These are phyloP conservation scores for Griposia aprilina DNA, from an alignment of 2,888 invertebrate genomes.

Conservation along the genomic window DNA sequence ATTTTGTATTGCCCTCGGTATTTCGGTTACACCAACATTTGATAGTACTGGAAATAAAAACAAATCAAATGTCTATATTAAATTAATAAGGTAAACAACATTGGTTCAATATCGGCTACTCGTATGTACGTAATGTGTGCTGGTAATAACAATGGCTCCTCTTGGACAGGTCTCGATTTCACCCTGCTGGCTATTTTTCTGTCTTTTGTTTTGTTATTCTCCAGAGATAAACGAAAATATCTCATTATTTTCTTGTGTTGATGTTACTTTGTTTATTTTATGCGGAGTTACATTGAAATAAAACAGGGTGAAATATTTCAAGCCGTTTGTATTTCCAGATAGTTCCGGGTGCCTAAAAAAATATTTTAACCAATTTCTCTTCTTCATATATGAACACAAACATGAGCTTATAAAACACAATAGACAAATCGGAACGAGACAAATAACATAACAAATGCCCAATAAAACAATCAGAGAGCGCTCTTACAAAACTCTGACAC, in stretches of 20 bases:
- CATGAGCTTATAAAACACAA: constrained; percentile 4
- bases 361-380: not conserved
- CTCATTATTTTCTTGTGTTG: constrained; percentile 22
- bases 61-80: constrained; percentile 65
- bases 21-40: constrained; percentile 68
- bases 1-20: constrained; percentile 72
- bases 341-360: not conserved
- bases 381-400: not conserved
- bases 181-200: constrained; percentile 48
- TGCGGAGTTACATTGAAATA: not conserved
- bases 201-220: constrained; percentile 35
- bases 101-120: constrained; percentile 10
- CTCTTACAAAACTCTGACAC: constrained; percentile 43
- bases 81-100: constrained; percentile 61
- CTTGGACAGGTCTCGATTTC: constrained; percentile 46
- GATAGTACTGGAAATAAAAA: constrained; percentile 73
- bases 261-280: constrained; percentile 24
- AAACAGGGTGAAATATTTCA: not conserved
- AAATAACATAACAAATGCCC: constrained; percentile 13
- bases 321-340: not conserved
- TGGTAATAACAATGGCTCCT: constrained; percentile 32
- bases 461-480: constrained; percentile 34
- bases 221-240: constrained; percentile 18
- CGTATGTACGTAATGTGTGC: constrained; percentile 10
- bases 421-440: constrained; percentile 8